Percentiles rank a stretch among this genome's conserved stretches.
phyloP scores from a whole-genome alignment of 2,888 invertebrate genomes.

The Fragum whitleyi region DNA sequence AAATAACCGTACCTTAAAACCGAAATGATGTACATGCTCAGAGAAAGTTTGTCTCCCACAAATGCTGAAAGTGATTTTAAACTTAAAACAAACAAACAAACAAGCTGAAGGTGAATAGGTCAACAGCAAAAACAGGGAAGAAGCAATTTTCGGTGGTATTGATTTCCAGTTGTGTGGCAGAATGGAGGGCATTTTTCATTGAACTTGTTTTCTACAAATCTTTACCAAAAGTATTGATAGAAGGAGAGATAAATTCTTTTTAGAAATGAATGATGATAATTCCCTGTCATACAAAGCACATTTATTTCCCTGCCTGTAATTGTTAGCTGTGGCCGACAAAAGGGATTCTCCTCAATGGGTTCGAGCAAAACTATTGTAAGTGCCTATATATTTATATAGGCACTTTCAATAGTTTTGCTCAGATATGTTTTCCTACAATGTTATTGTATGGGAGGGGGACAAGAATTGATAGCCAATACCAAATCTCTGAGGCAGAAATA shows the following conservation, averaged over 20 bases:
- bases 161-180: background rate
- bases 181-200: background rate
- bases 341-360: too few species aligned
- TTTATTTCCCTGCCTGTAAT: background rate
- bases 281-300: background rate
- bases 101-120: too few species aligned
- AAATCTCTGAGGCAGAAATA: slow-evolving; percentile 11
- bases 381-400: too few species aligned
- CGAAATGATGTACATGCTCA: too few species aligned
- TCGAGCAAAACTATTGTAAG: too few species aligned
- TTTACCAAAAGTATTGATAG: background rate
- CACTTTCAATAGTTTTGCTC: too few species aligned
- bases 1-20: too few species aligned
- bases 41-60: too few species aligned
- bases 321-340: background rate
- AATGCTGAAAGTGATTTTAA: too few species aligned
- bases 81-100: too few species aligned
- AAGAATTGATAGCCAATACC: background rate
- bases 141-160: background rate
- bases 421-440: background rate
- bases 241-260: background rate
- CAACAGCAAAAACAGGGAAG: background rate
- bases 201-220: background rate
- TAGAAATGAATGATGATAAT: background rate
- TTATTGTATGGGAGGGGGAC: background rate